These are phyloP conservation scores for Tetragnatha montana DNA, from an alignment of 2,888 invertebrate genomes.

Conservation along the genomic window DNA sequence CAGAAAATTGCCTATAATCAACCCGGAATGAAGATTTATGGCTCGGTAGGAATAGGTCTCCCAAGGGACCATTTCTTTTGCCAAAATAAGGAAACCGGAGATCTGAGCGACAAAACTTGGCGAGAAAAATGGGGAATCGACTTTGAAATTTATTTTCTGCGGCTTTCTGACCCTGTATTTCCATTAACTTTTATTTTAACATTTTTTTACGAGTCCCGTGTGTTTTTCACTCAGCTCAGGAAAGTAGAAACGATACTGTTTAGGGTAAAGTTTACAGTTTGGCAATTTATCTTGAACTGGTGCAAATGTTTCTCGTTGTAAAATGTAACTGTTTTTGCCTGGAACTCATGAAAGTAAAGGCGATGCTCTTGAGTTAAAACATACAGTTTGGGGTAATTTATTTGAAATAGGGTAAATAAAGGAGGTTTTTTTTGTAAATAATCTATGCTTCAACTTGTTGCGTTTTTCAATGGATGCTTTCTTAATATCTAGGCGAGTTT, in stretches of 20 bases:
- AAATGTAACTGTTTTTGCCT: neutral
- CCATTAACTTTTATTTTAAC: neutral
- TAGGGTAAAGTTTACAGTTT: no score
- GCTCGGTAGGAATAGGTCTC: constrained; percentile 2
- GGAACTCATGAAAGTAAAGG: neutral
- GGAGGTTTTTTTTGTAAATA: no score
- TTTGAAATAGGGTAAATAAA: no score
- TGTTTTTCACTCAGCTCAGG: neutral
- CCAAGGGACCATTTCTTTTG: constrained; percentile 7
- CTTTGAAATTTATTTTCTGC: neutral
- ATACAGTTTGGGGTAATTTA: no score
- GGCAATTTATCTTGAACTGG: neutral
- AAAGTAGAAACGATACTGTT: neutral
- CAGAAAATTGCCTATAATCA: constrained; percentile 25
- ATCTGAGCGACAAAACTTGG: neutral
- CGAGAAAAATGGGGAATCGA: neutral
- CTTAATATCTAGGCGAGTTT: no score
- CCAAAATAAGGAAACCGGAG: constrained; percentile 2
- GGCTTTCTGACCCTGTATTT: neutral
- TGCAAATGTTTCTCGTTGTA: neutral
- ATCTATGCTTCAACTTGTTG: no score
- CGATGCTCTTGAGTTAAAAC: neutral
- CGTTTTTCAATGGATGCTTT: no score
- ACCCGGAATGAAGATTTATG: constrained; percentile 31
- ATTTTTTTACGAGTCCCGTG: no score